These are phyloP conservation scores for Lasioglossum albipes DNA, from an alignment of 1,140 invertebrate genomes.

Conservation along the genomic window DNA sequence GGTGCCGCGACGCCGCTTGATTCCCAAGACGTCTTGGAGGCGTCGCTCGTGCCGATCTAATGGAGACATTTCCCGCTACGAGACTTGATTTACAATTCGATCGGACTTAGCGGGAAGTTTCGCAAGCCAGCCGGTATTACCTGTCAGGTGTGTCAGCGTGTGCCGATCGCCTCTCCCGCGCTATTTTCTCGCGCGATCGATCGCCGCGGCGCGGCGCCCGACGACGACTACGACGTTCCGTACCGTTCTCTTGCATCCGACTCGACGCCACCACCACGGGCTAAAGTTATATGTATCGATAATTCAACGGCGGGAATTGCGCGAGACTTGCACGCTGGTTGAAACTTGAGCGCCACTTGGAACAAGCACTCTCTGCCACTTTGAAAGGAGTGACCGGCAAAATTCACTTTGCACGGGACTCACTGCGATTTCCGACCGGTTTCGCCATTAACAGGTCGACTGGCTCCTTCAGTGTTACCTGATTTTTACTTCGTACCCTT, in stretches of 20 bases:
- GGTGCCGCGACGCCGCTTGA: no score
- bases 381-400: background rate
- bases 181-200: constrained; percentile 61
- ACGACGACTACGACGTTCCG: background rate
- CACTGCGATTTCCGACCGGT: no score
- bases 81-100: constrained; percentile 65
- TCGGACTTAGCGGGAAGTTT: constrained; percentile 62
- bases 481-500: no score
- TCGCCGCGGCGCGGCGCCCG: background rate
- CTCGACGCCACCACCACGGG: constrained; percentile 43
- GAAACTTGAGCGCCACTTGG: constrained; percentile 35
- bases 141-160: constrained; percentile 60
- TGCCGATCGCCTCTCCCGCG: constrained; percentile 53
- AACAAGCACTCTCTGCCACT: background rate
- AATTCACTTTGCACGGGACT: constrained; percentile 15
- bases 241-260: constrained; percentile 26
- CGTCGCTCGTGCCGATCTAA: constrained; percentile 44
- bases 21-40: background rate
- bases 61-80: constrained; percentile 59
- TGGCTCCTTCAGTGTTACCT: no score
- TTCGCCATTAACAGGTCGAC: no score
- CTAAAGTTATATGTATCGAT: constrained; percentile 62
- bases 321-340: constrained; percentile 44
- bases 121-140: constrained; percentile 55
- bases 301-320: constrained; percentile 51